Percentiles rank a stretch among this genome's conserved stretches.
These are phyloP conservation scores for Hydractinia echinata DNA, from an alignment of 30 jellyfish, hydroid and myxozoan species.

Conservation along the genomic window DNA sequence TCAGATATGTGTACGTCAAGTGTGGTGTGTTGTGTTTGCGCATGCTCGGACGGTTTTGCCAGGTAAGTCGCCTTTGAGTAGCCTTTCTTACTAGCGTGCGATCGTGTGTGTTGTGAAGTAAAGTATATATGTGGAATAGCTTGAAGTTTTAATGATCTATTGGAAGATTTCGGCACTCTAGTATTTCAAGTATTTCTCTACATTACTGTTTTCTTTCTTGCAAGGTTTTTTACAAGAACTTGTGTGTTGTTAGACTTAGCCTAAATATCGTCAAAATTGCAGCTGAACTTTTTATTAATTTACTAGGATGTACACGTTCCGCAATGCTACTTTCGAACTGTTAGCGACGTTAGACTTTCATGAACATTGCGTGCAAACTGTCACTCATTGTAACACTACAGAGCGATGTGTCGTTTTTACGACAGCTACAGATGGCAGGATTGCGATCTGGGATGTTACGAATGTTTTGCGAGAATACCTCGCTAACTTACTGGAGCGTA, in stretches of 20 bases:
- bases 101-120: no score
- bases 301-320: neutral
- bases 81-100: no score
- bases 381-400: constrained; percentile 9
- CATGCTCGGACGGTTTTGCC: constrained; percentile 73
- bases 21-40: constrained; percentile 47
- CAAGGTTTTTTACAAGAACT: no score
- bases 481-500: neutral
- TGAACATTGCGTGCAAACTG: constrained; percentile 56
- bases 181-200: no score
- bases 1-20: neutral
- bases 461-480: neutral
- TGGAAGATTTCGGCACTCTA: no score
- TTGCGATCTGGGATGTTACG: constrained; percentile 73
- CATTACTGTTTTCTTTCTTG: no score
- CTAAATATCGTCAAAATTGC: no score
- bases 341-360: constrained; percentile 43
- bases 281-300: neutral
- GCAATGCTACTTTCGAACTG: neutral
- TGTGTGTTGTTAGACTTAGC: neutral
- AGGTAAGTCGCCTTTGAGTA: constrained; percentile 51
- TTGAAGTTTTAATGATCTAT: no score
- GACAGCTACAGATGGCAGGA: constrained; percentile 71
- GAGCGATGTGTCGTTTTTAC: constrained; percentile 33
- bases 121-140: no score